Evolutionary conservation across 2,888 invertebrate species (phyloP).

Genomic region (Portevinia maculata): DNA sequence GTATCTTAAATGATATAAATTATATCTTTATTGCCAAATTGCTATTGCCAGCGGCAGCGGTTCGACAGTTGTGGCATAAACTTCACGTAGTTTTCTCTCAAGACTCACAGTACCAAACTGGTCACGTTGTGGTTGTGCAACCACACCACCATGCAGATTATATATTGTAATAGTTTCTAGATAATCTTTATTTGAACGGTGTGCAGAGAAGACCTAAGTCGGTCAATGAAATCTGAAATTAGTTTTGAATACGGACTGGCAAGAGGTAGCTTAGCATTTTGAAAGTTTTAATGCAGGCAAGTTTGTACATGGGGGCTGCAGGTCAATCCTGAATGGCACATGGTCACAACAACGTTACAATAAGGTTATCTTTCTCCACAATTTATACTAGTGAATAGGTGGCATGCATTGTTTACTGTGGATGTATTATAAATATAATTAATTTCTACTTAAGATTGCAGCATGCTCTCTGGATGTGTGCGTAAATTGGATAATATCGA

Average conservation of each 20-base stretch:
- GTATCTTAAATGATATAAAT: conserved; percentile 65
- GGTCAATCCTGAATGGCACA: conserved; percentile 28
- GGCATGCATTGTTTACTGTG: conserved; percentile 13
- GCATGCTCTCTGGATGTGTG: neutral
- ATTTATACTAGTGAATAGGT: conserved; percentile 33
- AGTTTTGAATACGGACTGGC: conserved; percentile 15
- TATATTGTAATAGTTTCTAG: conserved; percentile 6
- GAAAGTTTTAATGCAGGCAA: conserved; percentile 39
- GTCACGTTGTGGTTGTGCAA: conserved; percentile 41
- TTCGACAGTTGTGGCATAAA: conserved; percentile 28
- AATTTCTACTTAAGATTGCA: conserved; percentile 12
- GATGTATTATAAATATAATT: conserved; percentile 48
- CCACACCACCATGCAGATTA: conserved; percentile 10
- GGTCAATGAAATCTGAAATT: conserved; percentile 50
- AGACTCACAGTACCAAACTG: neutral
- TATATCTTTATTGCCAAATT: conserved; percentile 69
- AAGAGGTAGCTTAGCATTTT: conserved; percentile 33
- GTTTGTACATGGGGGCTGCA: conserved; percentile 10
- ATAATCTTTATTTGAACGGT: conserved; percentile 7
- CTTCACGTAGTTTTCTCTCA: conserved; percentile 18
- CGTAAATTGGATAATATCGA: neutral
- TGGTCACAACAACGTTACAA: conserved; percentile 35
- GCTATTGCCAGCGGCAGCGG: conserved; percentile 43
- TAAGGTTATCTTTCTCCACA: conserved; percentile 44
- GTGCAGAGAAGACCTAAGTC: neutral